These are phyloP conservation scores for Dasypus novemcinctus DNA, from an alignment of 2,113 vertebrate genomes.

Conservation along the genomic window DNA sequence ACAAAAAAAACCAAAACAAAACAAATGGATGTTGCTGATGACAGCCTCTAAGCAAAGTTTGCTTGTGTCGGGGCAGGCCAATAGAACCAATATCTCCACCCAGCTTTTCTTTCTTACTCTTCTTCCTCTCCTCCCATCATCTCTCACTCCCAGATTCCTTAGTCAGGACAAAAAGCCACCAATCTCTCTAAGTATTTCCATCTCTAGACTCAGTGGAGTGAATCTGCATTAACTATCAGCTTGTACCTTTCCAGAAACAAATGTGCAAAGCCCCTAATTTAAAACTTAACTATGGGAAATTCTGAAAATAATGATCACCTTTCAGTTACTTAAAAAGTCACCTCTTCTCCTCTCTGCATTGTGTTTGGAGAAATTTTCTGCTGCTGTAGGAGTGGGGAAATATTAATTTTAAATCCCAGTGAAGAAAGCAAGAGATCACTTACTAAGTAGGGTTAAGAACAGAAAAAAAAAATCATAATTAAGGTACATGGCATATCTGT, in stretches of 20 bases:
- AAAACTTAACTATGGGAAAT: neutral
- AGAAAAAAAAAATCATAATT: no score
- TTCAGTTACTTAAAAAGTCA: neutral
- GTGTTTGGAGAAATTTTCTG: neutral
- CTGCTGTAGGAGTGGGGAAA: rapidly evolving
- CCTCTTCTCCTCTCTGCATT: neutral
- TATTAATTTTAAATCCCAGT: neutral
- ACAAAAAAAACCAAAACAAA: constrained; percentile 44
- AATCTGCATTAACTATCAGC: neutral
- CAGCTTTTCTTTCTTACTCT: neutral
- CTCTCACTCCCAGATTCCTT: neutral
- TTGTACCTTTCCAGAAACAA: neutral
- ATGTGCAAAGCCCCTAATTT: neutral
- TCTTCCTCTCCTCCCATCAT: neutral
- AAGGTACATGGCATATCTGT: neutral
- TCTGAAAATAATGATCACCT: neutral
- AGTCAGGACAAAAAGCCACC: neutral
- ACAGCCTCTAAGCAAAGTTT: neutral
- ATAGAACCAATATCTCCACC: neutral
- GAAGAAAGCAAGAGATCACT: neutral
- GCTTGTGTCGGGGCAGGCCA: neutral
- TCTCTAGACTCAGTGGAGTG: neutral
- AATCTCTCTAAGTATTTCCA: neutral
- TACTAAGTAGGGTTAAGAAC: neutral
- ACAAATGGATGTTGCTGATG: neutral